Base-by-base conservation (phyloP, 2,113 vertebrate genomes). In the Aegithalos caudatus region DNA sequence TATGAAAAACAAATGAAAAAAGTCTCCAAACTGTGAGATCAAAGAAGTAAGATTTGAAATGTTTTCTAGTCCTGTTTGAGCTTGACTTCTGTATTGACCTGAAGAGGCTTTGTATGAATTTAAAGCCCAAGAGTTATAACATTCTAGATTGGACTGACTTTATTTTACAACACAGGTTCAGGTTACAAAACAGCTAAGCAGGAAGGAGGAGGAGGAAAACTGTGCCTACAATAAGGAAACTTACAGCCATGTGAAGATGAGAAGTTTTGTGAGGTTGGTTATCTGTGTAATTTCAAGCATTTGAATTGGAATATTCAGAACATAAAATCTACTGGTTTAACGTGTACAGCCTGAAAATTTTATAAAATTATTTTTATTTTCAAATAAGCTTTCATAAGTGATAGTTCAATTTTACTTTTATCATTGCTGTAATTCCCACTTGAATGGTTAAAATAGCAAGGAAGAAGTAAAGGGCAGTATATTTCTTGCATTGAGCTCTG, bases 91-190 rank as follows among this genome's bases (percentile, higher is more conserved):
- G 5, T 47, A 33, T 45, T 19, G 69, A 67, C 31, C 10, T 74
- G 42, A 47, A 71, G 40, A 66, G 42, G 51, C 5, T 72, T 65
- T 19, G 5, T 57, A 65, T 35, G 9, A 67, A 45, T 91, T 92
- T 69, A 35, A 78, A 81, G 25, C 5, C n/a, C 14, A 12, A 27
- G 11, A 69, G 22, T 85, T 7, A 2, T 87, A 48, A 48, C 17
- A 48, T 74, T 93, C 67, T 91, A 61, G 73, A 56, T 54, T 69
- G 35, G 9, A 60, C 78, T 92, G 31, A 82, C 33, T 90, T 80
- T 70, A 23, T 94, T 94, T 97, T 97, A 95, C 94, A 70, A 97
- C 70, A 45, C 77, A 98, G 98, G 58, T 98, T 97, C 96, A 96
- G 81, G 72, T 98, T 94, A 96, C 97, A 94, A 96, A 94, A 81